Base-by-base conservation (phyloP, 1,140 invertebrate genomes). In the Mya arenaria region DNA sequence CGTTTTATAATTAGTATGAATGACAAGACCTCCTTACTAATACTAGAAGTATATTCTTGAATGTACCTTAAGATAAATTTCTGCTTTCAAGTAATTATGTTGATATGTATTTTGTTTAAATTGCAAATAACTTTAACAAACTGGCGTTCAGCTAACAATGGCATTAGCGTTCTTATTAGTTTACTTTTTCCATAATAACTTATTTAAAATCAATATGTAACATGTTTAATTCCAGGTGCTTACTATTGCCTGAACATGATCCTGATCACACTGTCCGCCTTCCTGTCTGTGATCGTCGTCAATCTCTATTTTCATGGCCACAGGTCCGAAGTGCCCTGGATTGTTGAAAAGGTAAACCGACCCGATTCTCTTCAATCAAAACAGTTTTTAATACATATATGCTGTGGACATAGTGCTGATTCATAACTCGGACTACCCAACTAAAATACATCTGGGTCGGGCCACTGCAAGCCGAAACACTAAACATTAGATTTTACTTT, bases 211-310 rank as follows among this genome's bases (percentile, higher is more conserved):
- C 19, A 58, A 23, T 8, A 23, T 58, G 55, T 13, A 8, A 8
- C 6, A 58, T 58, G 23, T 32, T 41, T 39, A 30, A 13, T 87
- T 89, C n/a, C 85, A 93, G 93, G 93, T 37, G 91, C 91, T 15
- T 93, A 93, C 78, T 93, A 92, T 81, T 93, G 93, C 81, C 80
- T 92, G 55, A 93, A 92, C 74, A 93, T 93, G 92, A 81, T 92
- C 10, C 86, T 93, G 87, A 93, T 93, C 44, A 93, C 92, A 0
- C 58, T 93, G 75, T 93, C 92, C 0, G 92, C 92, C 6, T 91
- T 93, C n/a, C 82, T 93, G 30, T 90, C 92, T 10, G 90, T 89
- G 34, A 88, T 92, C 19, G 92, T 92, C 10, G 91, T 92, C 58
- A 92, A 93, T 73, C 89, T 93, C 80, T 92, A 91, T 83, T 92